A percentile compares a stretch with the other conserved stretches of the same genome.
phyloP scores from a whole-genome alignment of 2,888 invertebrate genomes.

The Amphiduros pacificus region DNA sequence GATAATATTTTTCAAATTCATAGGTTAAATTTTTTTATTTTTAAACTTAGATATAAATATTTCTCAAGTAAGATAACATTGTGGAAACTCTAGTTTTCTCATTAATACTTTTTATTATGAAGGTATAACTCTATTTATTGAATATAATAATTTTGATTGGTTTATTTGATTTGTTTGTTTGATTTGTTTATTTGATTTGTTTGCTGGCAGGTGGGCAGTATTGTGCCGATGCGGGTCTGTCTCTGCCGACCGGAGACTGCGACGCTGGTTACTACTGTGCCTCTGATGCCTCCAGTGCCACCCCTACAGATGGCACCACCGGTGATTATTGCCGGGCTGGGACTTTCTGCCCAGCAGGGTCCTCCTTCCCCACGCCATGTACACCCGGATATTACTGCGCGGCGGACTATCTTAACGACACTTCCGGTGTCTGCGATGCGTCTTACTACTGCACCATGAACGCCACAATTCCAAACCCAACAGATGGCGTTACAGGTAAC shows the following conservation, averaged over 20 bases:
- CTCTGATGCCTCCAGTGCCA: constrained; percentile 83
- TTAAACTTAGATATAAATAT: background rate
- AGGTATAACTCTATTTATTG: background rate
- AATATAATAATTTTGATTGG: too few relatives aligned
- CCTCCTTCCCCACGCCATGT: constrained; percentile 40
- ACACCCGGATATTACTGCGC: constrained; percentile 48
- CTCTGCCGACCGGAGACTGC: constrained; percentile 44
- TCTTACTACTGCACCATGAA: constrained; percentile 48
- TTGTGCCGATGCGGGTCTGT: constrained; percentile 41
- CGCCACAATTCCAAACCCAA: constrained; percentile 44
- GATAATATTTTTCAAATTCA: background rate
- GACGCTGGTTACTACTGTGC: constrained; percentile 72
- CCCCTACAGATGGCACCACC: constrained; percentile 54
- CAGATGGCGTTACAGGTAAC: constrained; percentile 49
- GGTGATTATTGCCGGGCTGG: constrained; percentile 12
- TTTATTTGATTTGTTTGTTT: too few relatives aligned
- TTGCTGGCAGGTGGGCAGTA: constrained; percentile 49
- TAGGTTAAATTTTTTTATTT: background rate
- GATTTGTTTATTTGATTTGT: too few relatives aligned
- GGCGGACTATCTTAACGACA: constrained; percentile 38
- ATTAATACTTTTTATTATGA: background rate
- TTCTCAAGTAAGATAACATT: background rate
- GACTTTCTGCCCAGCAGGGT: constrained; percentile 48
- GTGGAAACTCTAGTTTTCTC: background rate
- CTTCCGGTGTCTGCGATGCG: constrained; percentile 43